A percentile compares a stretch with the other conserved stretches of the same genome.
phyloP scores from a whole-genome alignment of 2,888 invertebrate species.

The Caenorhabditis sinica region DNA sequence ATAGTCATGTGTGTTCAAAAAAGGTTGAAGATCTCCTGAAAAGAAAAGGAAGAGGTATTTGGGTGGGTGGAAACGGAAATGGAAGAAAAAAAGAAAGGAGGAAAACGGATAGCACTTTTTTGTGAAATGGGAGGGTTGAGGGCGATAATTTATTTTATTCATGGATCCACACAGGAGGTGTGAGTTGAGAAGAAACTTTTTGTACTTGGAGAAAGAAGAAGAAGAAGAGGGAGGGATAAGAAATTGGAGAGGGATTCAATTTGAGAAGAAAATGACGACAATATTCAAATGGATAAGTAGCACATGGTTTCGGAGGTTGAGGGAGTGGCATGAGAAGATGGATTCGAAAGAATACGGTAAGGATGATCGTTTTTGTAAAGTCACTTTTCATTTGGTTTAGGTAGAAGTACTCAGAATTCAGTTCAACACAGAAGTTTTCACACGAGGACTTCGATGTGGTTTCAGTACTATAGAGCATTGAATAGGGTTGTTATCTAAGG shows the following conservation, averaged over 20 bases:
- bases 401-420: too few species aligned
- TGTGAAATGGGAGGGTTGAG: not conserved
- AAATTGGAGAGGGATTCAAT: constrained; percentile 49
- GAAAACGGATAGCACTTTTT: constrained; percentile 34
- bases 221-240: constrained; percentile 6
- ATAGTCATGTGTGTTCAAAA: constrained; percentile 35
- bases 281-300: constrained; percentile 32
- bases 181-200: constrained; percentile 52
- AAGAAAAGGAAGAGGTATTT: constrained; percentile 27
- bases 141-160: constrained; percentile 61
- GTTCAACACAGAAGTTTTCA: too few species aligned
- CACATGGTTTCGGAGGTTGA: constrained; percentile 1
- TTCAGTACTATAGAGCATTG: too few species aligned
- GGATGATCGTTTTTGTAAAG: too few species aligned
- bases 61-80: constrained; percentile 53
- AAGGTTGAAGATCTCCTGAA: constrained; percentile 28
- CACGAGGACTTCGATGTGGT: too few species aligned
- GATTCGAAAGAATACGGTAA: not conserved
- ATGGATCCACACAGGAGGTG: constrained; percentile 40
- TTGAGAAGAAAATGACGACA: constrained; percentile 43
- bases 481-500: too few species aligned
- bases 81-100: constrained; percentile 27
- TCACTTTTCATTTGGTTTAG: too few species aligned
- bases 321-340: not conserved
- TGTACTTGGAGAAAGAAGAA: constrained; percentile 36